Conservation (phyloP, 2,888 invertebrate genomes). For the Oligia strigilis region DNA sequence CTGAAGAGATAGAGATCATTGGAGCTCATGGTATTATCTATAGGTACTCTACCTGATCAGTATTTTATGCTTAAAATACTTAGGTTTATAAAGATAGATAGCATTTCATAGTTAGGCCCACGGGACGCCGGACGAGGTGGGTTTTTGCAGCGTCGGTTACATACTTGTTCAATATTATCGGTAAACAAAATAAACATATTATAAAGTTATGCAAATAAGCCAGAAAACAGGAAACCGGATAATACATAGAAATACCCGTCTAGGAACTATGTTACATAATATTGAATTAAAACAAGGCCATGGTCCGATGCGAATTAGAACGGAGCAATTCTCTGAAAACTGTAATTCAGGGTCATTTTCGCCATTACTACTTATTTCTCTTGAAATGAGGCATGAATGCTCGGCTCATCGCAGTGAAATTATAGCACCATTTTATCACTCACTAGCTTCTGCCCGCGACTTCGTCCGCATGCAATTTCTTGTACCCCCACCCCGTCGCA, state of each 20-base stretch:
- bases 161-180: background rate
- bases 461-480: too few species aligned
- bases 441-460: too few species aligned
- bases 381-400: conserved; percentile 17
- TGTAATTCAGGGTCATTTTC: conserved; percentile 6
- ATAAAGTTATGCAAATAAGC: background rate
- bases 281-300: conserved; percentile 21
- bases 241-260: background rate
- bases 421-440: background rate
- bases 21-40: background rate
- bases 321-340: conserved; percentile 17
- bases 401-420: conserved; percentile 9
- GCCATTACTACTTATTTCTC: conserved; percentile 3
- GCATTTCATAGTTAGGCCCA: background rate
- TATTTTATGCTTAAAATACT: background rate
- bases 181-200: background rate
- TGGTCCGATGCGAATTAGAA: conserved; percentile 4
- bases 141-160: background rate
- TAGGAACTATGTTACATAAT: background rate
- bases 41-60: background rate
- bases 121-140: too few species aligned
- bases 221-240: background rate
- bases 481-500: too few species aligned
- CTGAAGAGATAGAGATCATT: background rate
- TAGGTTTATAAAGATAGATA: background rate